phyloP scores from a whole-genome alignment of 2,888 invertebrate genomes.

The Plagodis pulveraria region DNA sequence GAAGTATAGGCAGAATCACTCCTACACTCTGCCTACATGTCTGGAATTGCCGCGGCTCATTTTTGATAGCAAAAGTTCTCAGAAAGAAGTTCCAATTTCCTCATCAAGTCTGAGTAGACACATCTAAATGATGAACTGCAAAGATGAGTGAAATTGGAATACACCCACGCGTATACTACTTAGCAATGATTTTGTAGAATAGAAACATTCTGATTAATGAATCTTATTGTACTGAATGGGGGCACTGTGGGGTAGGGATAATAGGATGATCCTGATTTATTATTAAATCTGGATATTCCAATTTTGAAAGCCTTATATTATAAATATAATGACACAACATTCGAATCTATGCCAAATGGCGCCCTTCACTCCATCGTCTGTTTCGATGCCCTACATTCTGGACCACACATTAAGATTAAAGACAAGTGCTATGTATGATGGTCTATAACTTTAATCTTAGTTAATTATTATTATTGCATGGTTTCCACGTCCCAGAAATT shows the following conservation, averaged over 20 bases:
- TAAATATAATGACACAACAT: too few species aligned
- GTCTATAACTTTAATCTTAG: too few species aligned
- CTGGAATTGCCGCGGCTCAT: conserved; percentile 58
- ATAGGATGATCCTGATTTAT: conserved; percentile 26
- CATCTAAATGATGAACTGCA: conserved; percentile 32
- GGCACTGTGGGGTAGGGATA: too few species aligned
- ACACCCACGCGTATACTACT: conserved; percentile 32
- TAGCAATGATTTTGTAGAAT: neutral
- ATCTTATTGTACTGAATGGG: too few species aligned
- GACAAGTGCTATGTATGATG: too few species aligned
- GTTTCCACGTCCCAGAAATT: too few species aligned
- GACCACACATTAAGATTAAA: too few species aligned
- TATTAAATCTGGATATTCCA: conserved; percentile 25
- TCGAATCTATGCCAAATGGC: too few species aligned
- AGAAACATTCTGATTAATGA: too few species aligned
- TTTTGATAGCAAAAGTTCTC: conserved; percentile 41
- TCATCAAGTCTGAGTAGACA: conserved; percentile 30
- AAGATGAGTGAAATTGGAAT: conserved; percentile 21
- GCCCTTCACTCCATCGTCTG: too few species aligned
- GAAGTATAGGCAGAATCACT: conserved; percentile 67
- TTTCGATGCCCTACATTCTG: too few species aligned
- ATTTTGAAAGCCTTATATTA: conserved; percentile 19
- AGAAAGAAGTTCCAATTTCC: conserved; percentile 39
- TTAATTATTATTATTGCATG: too few species aligned
- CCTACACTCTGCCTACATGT: conserved; percentile 47